Base-by-base conservation (phyloP, 2,797 vertebrate genomes). In the Chromobotia macracanthus region DNA sequence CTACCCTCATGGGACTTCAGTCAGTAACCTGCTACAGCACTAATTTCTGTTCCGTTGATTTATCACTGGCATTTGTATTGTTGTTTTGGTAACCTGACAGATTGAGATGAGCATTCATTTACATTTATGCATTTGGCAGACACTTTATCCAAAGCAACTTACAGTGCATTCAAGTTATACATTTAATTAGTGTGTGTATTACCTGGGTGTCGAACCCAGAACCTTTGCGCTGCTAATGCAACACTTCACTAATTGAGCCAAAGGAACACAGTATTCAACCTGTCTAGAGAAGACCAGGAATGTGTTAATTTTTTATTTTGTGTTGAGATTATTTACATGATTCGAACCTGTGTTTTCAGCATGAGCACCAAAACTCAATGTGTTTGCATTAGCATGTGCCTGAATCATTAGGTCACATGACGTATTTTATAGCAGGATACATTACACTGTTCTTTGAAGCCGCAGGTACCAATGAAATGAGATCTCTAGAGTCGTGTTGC, bases 401-500 rank as follows among this genome's bases (percentile, higher is more conserved):
- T 44, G 41, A 44, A 31, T 61, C 6, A 10, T 10, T 11, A 11
- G 41, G 41, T 44, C 41, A 44, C 41, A 64, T 71, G 67, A 71
- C 48, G 58, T 71, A 19, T 70, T 25, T 72, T 46, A 44, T 46
- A 41, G 77, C 50, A 8, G 21, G 12, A 72, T 79, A 12, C 48
- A 50, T 79, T 79, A 66, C 60, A n/a, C 35, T 56, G 23, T 71
- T 70, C 46, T 50, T 38, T n/a, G 77, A 79, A 79, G 69, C 77
- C 31, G 25, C 51, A 48, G 69, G 48, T 63, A 66, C 46, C 50
- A 38, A 23, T 66, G 69, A 51, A 79, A 79, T 23, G 28, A 28
- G 69, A 79, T 78, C 67, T 79, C 35, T 2, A 11, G 41, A 44
- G 23, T 64, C 9, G 18, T 4, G 5, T 79, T 72, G 38, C 77